These are phyloP conservation scores for Montipora capricornis DNA, from an alignment of 64 coral and sea anemone genomes.

Conservation along the genomic window DNA sequence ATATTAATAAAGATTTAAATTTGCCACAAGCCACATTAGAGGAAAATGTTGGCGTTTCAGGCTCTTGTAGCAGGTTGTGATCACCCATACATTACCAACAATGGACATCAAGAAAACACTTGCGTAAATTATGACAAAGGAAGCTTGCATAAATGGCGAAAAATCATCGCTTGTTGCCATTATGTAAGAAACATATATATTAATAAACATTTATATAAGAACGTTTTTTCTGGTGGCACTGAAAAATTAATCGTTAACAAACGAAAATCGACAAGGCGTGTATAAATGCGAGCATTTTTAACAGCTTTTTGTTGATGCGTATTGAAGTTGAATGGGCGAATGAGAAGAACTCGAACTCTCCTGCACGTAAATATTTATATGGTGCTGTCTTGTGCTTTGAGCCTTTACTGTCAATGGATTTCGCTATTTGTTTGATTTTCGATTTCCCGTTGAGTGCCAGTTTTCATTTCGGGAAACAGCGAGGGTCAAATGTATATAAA, in stretches of 20 bases:
- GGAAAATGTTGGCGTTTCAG: constrained; percentile 1
- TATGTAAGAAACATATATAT: too few relatives aligned
- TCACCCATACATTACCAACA: constrained; percentile 61
- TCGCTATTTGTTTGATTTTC: background rate
- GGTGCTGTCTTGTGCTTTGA: background rate
- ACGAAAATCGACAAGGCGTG: background rate
- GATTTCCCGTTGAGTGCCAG: constrained; percentile 12
- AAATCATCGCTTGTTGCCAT: constrained; percentile 22
- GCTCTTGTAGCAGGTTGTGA: constrained; percentile 29
- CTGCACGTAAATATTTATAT: background rate
- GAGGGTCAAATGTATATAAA: background rate
- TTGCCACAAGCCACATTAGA: constrained; percentile 47
- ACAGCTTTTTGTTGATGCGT: too few relatives aligned
- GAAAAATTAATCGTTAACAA: background rate
- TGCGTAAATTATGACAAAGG: background rate
- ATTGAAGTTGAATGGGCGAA: too few relatives aligned
- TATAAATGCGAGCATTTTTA: too few relatives aligned
- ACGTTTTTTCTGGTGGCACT: background rate
- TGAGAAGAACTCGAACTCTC: background rate
- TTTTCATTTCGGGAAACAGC: background rate
- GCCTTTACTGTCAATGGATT: background rate
- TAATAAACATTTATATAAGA: background rate
- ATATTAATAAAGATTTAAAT: too few relatives aligned
- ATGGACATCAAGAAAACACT: constrained; percentile 16
- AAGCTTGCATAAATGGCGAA: background rate